phyloP scores from a whole-genome alignment of 2,888 invertebrate species.

The Catotricha subobsoleta region DNA sequence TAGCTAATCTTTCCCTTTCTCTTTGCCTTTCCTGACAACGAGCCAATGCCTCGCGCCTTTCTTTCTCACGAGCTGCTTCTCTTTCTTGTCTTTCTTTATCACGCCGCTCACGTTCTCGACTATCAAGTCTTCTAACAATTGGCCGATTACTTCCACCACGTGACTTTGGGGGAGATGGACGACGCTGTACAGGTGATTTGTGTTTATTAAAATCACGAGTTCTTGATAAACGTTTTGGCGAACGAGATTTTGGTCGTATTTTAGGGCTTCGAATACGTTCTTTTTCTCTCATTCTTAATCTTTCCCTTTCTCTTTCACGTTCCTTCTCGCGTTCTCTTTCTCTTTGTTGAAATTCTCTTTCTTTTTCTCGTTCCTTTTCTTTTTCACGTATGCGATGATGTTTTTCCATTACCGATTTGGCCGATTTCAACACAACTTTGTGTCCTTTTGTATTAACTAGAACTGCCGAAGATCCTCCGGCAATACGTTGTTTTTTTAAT shows the following conservation, averaged over 20 bases:
- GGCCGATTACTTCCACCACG: slow-evolving; percentile 11
- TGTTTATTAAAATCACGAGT: slow-evolving; percentile 28
- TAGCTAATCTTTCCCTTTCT: slow-evolving; percentile 32
- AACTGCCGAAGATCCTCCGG: background rate
- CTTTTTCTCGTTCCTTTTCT: slow-evolving; percentile 18
- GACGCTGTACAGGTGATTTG: slow-evolving; percentile 25
- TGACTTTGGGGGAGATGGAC: slow-evolving; percentile 29
- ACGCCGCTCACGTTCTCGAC: slow-evolving; percentile 31
- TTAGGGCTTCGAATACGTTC: slow-evolving; percentile 31
- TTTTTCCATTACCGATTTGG: background rate
- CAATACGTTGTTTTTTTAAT: background rate
- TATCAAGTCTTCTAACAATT: slow-evolving; percentile 23
- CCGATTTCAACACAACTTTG: background rate
- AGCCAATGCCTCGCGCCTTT: slow-evolving; percentile 43
- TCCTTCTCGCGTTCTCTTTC: slow-evolving; percentile 32
- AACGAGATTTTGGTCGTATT: slow-evolving; percentile 18
- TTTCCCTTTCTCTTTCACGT: slow-evolving; percentile 33
- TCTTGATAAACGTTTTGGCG: slow-evolving; percentile 30
- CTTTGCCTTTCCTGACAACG: slow-evolving; percentile 45
- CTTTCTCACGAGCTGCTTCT: slow-evolving; percentile 40
- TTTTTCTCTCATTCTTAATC: slow-evolving; percentile 31
- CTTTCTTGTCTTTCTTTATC: slow-evolving; percentile 20
- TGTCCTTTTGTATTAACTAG: background rate
- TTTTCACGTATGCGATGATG: slow-evolving; percentile 6
- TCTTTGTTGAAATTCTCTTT: slow-evolving; percentile 24